Evolutionary conservation across 2,113 vertebrate genomes (phyloP), one percentile per base, ranked within the genome.

Genomic region (Cyphotilapia sp.): DNA sequence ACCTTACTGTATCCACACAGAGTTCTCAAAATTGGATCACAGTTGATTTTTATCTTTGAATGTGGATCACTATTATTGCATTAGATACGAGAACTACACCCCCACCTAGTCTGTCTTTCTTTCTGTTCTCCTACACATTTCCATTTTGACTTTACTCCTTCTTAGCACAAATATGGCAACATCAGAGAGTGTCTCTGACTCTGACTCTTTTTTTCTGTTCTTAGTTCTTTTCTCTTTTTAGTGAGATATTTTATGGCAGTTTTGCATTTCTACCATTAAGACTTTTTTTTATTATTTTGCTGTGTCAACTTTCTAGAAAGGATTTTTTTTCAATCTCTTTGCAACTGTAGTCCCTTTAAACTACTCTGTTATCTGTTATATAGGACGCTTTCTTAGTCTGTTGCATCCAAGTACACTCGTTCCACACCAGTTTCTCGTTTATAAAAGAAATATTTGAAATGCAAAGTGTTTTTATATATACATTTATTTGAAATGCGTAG

Each of bases 11-110:
- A 83, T 82, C 81, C 82, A 89, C 81, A 90, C 87, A 57, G 80
- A 89, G 85, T 80, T 87, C 83, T 87, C 31, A 91, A 88, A 92
- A 93, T 93, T 86, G 89, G 80, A 93, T 92, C 84, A 91, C 89
- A 87, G 90, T 90, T 83, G 89, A 89, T 85, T 87, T 92, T 91
- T 91, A 85, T 92, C 89, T 92, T 53, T 87, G 47, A 88, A 85
- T 83, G 86, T 31, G 82, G 82, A 91, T 89, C 84, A 89, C 61
- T 89, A 49, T 86, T 66, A 81, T 89, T 90, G n/a, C 45, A n/a
- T 86, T 66, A 81, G 47, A 89, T n/a, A 82, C 17, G 12, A 47
- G 49, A 78, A 85, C 66, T 57, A 74, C 56, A 87, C 40, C 74
- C n/a, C 61, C 11, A 11, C 27, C 13, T 19, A 54, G 27, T 71